Evolutionary conservation across 1,140 invertebrate genomes (phyloP).

Genomic region (Saxidomus purpurata): DNA sequence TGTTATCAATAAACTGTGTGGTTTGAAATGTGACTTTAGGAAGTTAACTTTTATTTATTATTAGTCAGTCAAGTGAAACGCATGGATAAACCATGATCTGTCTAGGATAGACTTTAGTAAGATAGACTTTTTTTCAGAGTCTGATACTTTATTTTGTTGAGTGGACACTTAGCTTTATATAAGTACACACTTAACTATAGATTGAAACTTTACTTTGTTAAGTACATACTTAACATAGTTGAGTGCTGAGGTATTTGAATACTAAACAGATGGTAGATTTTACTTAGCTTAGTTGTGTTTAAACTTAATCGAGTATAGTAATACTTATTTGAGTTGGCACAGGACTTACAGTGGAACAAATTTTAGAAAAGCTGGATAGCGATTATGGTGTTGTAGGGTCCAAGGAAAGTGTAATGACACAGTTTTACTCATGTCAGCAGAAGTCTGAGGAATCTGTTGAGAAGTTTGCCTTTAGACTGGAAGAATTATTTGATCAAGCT

Average conservation of each 20-base stretch:
- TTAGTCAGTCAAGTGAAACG: no score
- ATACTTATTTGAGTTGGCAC: conserved; percentile 2
- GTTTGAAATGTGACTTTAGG: no score
- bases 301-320: background rate
- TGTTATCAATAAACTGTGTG: no score
- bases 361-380: conserved; percentile 45
- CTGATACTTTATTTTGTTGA: background rate
- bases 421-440: conserved; percentile 50
- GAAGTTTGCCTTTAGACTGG: conserved; percentile 11
- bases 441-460: conserved; percentile 22
- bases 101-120: no score
- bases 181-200: background rate
- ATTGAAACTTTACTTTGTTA: background rate
- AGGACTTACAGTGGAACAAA: background rate
- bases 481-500: conserved; percentile 48
- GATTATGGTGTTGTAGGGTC: conserved; percentile 34
- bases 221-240: background rate
- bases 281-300: no score
- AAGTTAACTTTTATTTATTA: no score
- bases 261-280: no score
- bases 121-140: no score
- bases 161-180: background rate
- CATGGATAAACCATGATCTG: no score
- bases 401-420: conserved; percentile 40
- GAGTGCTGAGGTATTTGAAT: background rate